Evolutionary conservation across 2,888 invertebrate genomes (phyloP).

Genomic region (Pseudanteris insignis): DNA sequence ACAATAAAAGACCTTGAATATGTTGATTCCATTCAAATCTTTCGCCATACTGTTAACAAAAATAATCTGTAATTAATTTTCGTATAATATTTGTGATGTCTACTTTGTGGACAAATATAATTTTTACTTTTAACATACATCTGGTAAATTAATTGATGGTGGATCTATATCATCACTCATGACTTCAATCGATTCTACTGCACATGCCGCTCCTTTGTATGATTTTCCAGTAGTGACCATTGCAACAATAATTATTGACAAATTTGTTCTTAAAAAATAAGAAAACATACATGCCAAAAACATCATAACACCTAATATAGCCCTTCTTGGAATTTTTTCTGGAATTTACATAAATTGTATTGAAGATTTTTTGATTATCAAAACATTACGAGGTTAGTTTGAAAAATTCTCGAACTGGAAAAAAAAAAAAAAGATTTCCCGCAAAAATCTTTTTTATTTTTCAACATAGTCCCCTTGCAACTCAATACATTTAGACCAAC

Average conservation of each 20-base stretch:
- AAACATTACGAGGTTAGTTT: no score
- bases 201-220: constrained; percentile 43
- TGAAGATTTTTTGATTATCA: no score
- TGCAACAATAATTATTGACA: constrained; percentile 71
- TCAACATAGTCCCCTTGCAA: no score
- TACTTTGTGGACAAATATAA: no score
- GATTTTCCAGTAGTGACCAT: constrained; percentile 54
- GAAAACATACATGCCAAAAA: constrained; percentile 79
- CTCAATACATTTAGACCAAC: no score
- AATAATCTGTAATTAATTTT: no score
- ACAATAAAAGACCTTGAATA: constrained; percentile 55
- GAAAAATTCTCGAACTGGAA: no score
- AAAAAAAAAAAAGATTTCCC: no score
- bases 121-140: no score
- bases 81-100: no score
- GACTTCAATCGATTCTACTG: not conserved
- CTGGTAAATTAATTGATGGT: constrained; percentile 16
- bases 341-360: constrained; percentile 47
- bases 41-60: constrained; percentile 54
- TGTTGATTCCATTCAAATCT: constrained; percentile 60
- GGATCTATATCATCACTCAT: not conserved
- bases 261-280: constrained; percentile 81
- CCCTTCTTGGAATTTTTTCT: constrained; percentile 70
- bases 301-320: constrained; percentile 74
- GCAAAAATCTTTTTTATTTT: no score